These are phyloP conservation scores for Allygus modestus DNA, from an alignment of 2,888 invertebrate species.

Conservation along the genomic window DNA sequence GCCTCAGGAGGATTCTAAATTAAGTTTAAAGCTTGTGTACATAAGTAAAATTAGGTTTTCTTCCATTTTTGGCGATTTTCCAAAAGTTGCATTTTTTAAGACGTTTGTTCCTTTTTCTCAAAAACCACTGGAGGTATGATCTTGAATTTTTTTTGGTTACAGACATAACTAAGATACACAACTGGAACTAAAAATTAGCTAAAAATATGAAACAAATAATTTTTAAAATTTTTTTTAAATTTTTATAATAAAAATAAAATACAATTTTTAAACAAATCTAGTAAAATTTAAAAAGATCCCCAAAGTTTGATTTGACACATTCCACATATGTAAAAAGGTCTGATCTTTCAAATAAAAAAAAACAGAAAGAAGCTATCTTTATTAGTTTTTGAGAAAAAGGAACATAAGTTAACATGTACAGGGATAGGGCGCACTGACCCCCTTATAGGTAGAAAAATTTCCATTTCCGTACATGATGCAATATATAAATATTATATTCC, in stretches of 20 bases:
- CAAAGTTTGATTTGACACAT: background rate
- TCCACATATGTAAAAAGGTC: conserved; percentile 46
- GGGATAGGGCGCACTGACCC: conserved; percentile 38
- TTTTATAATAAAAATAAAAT: background rate
- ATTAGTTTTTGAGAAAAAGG: conserved; percentile 54
- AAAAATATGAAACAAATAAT: background rate
- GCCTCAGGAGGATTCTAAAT: background rate
- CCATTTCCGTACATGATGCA: no score
- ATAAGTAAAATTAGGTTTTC: background rate
- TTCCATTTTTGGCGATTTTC: background rate
- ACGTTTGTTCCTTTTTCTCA: background rate
- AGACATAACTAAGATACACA: background rate
- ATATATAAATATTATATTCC: no score
- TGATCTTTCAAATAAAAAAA: conserved; percentile 50
- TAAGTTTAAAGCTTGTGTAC: background rate
- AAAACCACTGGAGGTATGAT: background rate
- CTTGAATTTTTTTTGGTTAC: background rate
- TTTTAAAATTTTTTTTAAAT: background rate
- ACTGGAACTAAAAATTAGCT: background rate
- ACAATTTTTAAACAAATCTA: background rate
- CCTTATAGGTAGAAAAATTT: no score
- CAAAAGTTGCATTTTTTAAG: background rate
- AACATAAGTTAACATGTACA: conserved; percentile 35
- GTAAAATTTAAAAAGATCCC: background rate
- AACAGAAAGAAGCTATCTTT: conserved; percentile 47